Evolutionary conservation across 2,113 vertebrate genomes (phyloP), one percentile per base, ranked within the genome.

Genomic region (Andinoacara biseriatus): DNA sequence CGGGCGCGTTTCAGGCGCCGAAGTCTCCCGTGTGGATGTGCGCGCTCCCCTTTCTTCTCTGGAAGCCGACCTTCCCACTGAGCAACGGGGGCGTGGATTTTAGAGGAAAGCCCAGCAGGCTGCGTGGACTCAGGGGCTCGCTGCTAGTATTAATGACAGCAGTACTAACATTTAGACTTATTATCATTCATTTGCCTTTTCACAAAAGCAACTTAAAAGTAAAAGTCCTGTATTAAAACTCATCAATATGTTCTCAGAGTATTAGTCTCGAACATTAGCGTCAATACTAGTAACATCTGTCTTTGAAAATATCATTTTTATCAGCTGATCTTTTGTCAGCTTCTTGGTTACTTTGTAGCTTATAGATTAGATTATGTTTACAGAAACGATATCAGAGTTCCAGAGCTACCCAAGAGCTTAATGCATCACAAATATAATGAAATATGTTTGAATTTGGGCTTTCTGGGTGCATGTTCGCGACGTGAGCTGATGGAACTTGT

Each of bases 1-100:
- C 8, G 31, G 5, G 57, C 29, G 40, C 11, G 17, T 81, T 74
- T 87, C 67, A 69, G 1, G 52, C 86, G 74, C 3, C 4, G 81
- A 80, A 52, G 24, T 62, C 11, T 49, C 2, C 49, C 78, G 31
- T 77, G 87, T 88, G 90, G 40, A 62, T 83, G 86, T 80, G 79
- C 75, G 60, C 74, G 62, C 5, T 33, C 20, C 76, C 13, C 24
- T 52, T 49, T 46, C 20, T 62, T 54, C 76, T 58, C 59, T 26
- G 75, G 29, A 78, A 56, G 84, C 67, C 49, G 35, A 18, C 78
- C 87, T 79, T 90, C 80, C 87, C 33, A 49, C 58, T 74, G 75
- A 79, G 83, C 58, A 72, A 35, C 58, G 69, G 80, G 88, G 92
- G 91, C 87, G 92, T 86, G 87, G 90, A 84, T 86, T 67, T 11